These are phyloP conservation scores for Archaeoteleia sp. DNA, from an alignment of 2,888 invertebrate species.

Conservation along the genomic window DNA sequence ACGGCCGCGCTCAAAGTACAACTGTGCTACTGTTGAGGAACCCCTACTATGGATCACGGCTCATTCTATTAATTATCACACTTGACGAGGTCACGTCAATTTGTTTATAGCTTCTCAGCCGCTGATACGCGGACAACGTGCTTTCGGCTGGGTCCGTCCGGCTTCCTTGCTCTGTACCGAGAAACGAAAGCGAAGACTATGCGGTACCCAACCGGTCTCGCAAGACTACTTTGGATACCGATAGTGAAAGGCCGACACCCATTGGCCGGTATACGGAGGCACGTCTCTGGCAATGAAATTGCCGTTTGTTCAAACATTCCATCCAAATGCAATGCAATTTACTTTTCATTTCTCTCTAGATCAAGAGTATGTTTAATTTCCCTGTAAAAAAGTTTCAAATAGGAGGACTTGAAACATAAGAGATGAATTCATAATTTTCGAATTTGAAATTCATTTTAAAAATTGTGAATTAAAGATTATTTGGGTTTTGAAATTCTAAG, in stretches of 20 bases:
- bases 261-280: constrained; percentile 44
- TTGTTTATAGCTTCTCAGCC: too few species aligned
- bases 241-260: constrained; percentile 61
- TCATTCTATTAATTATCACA: constrained; percentile 3
- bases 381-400: too few species aligned
- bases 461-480: too few species aligned
- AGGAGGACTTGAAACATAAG: too few species aligned
- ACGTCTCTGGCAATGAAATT: constrained; percentile 38
- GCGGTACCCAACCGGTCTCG: constrained; percentile 51
- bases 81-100: not conserved
- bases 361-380: too few species aligned
- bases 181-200: constrained; percentile 22
- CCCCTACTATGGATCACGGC: not conserved
- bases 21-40: not conserved
- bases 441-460: too few species aligned
- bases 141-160: constrained; percentile 4
- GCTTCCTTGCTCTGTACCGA: constrained; percentile 26
- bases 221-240: constrained; percentile 58
- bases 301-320: constrained; percentile 21
- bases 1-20: constrained; percentile 15
- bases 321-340: constrained; percentile 4
- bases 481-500: too few species aligned
- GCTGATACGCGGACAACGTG: constrained; percentile 1
- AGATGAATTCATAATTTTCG: too few species aligned
- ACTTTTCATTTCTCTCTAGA: too few species aligned